Evolutionary conservation across 2,113 vertebrate genomes (phyloP).

Genomic region (Rhea americana): DNA sequence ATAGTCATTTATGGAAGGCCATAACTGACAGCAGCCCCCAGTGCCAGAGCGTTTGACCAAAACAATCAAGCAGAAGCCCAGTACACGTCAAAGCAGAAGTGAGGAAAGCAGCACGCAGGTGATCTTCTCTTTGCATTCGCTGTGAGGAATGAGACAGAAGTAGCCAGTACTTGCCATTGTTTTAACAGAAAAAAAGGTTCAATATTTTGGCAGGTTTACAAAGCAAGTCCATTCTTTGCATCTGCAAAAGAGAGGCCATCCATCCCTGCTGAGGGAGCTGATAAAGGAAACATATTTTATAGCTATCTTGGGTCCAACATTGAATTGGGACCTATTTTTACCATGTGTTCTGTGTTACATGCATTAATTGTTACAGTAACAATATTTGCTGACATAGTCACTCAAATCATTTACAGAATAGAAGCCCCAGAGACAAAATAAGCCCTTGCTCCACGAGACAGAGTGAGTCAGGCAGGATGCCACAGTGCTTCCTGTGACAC

Average conservation of each 20-base stretch:
- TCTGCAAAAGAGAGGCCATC: neutral
- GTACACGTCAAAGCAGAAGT: neutral
- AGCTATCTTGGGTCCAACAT: neutral
- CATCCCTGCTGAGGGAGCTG: neutral
- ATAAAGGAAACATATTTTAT: slow-evolving; percentile 20
- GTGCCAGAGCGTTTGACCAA: neutral
- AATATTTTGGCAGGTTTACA: slow-evolving; percentile 22
- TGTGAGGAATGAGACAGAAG: neutral
- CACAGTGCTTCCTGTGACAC: slow-evolving; percentile 25
- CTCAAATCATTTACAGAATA: neutral
- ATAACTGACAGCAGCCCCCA: neutral
- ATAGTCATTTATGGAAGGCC: neutral
- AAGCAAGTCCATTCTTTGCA: neutral
- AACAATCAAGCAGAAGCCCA: neutral
- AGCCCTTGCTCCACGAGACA: neutral
- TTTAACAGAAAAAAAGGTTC: neutral
- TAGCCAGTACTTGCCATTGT: neutral
- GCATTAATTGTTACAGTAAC: neutral
- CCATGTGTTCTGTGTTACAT: neutral
- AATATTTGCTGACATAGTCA: slow-evolving; percentile 16
- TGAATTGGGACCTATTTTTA: neutral
- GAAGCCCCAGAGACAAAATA: slow-evolving; percentile 37
- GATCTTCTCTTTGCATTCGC: neutral
- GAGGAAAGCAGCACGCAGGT: neutral
- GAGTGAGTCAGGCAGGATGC: slow-evolving; percentile 34